A percentile compares a stretch with the other conserved stretches of the same genome.
phyloP scores from a whole-genome alignment of 1,140 invertebrate species.

The Aphidius gifuensis region DNA sequence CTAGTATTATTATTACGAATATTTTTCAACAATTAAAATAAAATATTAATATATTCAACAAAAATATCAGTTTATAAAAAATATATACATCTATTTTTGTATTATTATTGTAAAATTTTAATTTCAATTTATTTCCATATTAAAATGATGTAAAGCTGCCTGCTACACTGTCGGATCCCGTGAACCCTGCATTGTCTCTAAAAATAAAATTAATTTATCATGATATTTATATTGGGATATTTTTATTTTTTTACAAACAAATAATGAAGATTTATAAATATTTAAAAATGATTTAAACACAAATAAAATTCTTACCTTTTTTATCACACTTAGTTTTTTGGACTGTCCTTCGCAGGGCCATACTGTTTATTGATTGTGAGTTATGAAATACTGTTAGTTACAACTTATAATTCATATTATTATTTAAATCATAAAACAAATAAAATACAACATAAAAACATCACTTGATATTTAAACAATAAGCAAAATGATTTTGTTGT shows the following conservation, averaged over 20 bases:
- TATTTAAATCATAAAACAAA: too few relatives aligned
- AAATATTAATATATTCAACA: slow-evolving; percentile 5
- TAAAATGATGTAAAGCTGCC: slow-evolving; percentile 30
- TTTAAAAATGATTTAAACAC: neutral
- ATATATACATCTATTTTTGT: too few relatives aligned
- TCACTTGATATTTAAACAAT: neutral
- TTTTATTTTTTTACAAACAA: neutral
- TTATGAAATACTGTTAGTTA: slow-evolving; percentile 20
- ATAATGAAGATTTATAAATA: neutral
- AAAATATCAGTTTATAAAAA: slow-evolving; percentile 6
- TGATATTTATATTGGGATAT: neutral
- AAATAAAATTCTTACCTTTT: slow-evolving; percentile 5
- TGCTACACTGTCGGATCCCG: slow-evolving; percentile 38
- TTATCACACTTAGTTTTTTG: slow-evolving; percentile 4
- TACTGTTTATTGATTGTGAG: slow-evolving; percentile 13
- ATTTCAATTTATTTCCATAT: neutral
- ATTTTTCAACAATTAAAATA: too few relatives aligned
- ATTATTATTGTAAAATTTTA: too few relatives aligned
- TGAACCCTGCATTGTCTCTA: slow-evolving; percentile 49
- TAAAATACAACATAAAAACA: slow-evolving; percentile 1
- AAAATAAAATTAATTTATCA: slow-evolving; percentile 30
- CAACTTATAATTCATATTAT: neutral
- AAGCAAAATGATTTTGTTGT: too few relatives aligned
- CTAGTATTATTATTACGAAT: too few relatives aligned
- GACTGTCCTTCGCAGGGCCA: slow-evolving; percentile 15